Evolutionary conservation across 2,113 vertebrate species (phyloP), one percentile per base, ranked within the genome.

Genomic region (Sturnus vulgaris): DNA sequence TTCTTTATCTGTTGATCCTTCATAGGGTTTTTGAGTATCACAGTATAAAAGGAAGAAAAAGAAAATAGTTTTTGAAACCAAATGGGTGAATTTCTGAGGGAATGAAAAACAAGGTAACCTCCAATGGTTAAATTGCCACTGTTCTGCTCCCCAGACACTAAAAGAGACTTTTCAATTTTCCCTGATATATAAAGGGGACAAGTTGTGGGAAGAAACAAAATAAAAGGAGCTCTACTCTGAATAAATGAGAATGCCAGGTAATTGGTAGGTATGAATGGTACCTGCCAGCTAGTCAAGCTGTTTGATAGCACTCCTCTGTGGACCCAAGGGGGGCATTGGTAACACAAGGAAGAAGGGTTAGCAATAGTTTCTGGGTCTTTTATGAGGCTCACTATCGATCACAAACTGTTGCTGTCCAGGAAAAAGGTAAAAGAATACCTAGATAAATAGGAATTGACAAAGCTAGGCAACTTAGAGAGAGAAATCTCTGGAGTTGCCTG

Each of bases 381-480:
- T 92, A 88, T 95, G 80, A 96, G 68, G 80, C 79, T 79, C 75
- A 85, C 46, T 91, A 89, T 96, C 1, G 59, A 98, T 97, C 87
- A 91, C 61, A 97, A 97, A 87, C 86, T 50, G 85, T 97, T 97
- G 90, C 95, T 97, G 90, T 96, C 16, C 50, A 96, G 94, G 86
- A 97, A 97, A 84, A 97, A 94, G 79, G 88, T 96, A 95, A 97
- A 97, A 97, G 93, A 95, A 97, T 97, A 96, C 93, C 96, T 90
- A 96, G 83, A 88, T 97, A 97, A 97, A 98, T 98, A 97, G 95
- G 95, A 98, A 98, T 97, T 98, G 98, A 98, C 97, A 97, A 98
- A 98, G 96, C 92, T 92, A 96, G 92, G 94, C 85, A 97, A 97
- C 95, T 94, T 94, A 95, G 52, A 97, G 76, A 96, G 86, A 92